Conservation (phyloP, 1,140 invertebrate species). For the Rhysida immarginata region DNA sequence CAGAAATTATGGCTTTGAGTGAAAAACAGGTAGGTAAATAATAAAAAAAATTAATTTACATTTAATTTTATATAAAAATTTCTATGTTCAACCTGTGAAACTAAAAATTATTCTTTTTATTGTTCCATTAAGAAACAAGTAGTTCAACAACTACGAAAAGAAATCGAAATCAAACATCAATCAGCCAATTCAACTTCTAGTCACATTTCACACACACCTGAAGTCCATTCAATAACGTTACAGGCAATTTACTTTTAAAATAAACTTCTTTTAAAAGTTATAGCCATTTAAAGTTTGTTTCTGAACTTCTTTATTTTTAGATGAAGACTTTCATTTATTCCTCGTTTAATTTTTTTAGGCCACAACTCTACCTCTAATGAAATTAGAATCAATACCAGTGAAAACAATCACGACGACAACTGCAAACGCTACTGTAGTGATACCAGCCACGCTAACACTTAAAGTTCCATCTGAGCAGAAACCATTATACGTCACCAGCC, state of each 20-base stretch:
- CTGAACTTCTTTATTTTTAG: not conserved
- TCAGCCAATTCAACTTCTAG: not conserved
- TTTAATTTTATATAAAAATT: not conserved
- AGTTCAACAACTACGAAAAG: slow-evolving; percentile 19
- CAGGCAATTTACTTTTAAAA: too few relatives aligned
- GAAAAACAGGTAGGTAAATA: slow-evolving; percentile 22
- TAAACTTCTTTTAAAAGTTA: too few relatives aligned
- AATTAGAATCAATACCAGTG: not conserved
- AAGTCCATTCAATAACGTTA: not conserved
- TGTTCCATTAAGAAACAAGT: slow-evolving; percentile 16
- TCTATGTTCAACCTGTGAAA: too few relatives aligned
- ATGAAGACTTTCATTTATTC: not conserved
- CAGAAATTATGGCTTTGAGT: slow-evolving; percentile 22
- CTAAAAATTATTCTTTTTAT: slow-evolving; percentile 10
- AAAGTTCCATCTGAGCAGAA: too few relatives aligned
- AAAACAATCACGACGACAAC: not conserved
- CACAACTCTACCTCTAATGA: not conserved
- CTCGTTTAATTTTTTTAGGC: not conserved
- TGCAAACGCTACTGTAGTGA: too few relatives aligned
- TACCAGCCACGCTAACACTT: too few relatives aligned
- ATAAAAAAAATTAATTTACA: not conserved
- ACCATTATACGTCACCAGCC: too few relatives aligned
- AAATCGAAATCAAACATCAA: slow-evolving; percentile 15
- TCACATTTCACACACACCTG: not conserved
- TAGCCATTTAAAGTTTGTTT: not conserved